Evolutionary conservation across 2,888 invertebrate genomes (phyloP), one percentile per base, ranked within the genome.

Genomic region (Trachelus iudaicus): DNA sequence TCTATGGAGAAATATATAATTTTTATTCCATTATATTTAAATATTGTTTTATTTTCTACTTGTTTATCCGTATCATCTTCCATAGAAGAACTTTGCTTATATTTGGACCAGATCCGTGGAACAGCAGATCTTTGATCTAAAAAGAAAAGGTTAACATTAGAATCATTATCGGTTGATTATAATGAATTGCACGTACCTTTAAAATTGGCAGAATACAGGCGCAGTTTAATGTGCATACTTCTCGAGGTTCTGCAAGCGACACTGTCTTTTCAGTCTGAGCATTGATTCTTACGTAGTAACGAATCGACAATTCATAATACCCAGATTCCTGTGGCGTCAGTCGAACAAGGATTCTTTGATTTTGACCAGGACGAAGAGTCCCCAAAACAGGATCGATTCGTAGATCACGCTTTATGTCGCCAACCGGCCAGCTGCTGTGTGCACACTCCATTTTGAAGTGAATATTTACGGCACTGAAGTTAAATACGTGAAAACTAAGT

Each of bases 401-500:
- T 4, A 90, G 33, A 73, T 87, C 87, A 2, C 78, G 77, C 30
- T 82, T 75, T 15, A 81, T 75, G 69, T 77, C 68, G 34, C 81
- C 85, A 23, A 84, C 56, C 0, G 85, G 83, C 80, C 79, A 83
- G 34, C 81, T 81, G 13, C 75, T 78, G n/a, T 84, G 80, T 11
- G 75, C 79, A 35, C 84, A 82, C 13, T 75, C 80, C 40, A 92
- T 81, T 74, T 87, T 80, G 80, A 89, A 93, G 80, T 89, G 86
- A 31, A 93, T 89, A 4, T 87, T 85, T 3, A 92, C 90, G 33
- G 84, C 74, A 37, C 92, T 92, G 80, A 91, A 91, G 86, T 93
- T 93, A 79, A 89, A 91, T 30, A 92, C 73, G 69, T 89, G 81
- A 77, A 93, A 92, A 71, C 85, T 83, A 9, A 87, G 82, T 34